These are phyloP conservation scores for Cheilosia impressa DNA, from an alignment of 2,888 invertebrate genomes.

Conservation along the genomic window DNA sequence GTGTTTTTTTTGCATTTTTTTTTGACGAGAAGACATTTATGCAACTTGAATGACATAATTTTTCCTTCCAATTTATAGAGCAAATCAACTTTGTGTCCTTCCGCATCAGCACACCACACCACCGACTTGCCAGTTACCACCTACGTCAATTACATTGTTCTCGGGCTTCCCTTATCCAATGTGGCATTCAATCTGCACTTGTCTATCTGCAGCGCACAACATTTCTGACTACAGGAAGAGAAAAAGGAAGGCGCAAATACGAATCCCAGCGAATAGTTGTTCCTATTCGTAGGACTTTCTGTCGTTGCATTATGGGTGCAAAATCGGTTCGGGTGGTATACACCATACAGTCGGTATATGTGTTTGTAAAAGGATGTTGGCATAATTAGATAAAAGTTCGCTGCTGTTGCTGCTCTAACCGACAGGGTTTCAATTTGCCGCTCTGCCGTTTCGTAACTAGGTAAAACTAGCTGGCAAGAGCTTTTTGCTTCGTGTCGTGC, in stretches of 20 bases:
- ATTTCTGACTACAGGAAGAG: conserved; percentile 36
- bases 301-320: conserved; percentile 36
- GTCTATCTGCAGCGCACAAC: conserved; percentile 29
- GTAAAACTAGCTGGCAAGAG: conserved; percentile 35
- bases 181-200: conserved; percentile 49
- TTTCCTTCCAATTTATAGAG: conserved; percentile 34
- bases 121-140: conserved; percentile 3
- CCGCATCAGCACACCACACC: neutral
- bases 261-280: conserved; percentile 17
- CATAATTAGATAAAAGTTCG: conserved; percentile 72
- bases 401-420: conserved; percentile 40
- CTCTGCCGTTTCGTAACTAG: conserved; percentile 32
- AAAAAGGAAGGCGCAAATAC: neutral
- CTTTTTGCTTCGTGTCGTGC: conserved; percentile 61
- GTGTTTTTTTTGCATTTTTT: neutral
- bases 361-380: conserved; percentile 52
- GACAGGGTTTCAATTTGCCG: conserved; percentile 23
- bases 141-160: conserved; percentile 58
- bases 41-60: conserved; percentile 43
- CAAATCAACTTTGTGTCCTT: conserved; percentile 24
- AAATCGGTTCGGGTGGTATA: conserved; percentile 38
- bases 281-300: conserved; percentile 35
- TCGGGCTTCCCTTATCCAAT: conserved; percentile 16
- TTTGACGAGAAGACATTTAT: conserved; percentile 44
- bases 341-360: neutral